Percentiles rank a stretch among this genome's conserved stretches.
Evolutionary conservation across 2,888 invertebrate species (phyloP).

Genomic region (Melipona bicolor): DNA sequence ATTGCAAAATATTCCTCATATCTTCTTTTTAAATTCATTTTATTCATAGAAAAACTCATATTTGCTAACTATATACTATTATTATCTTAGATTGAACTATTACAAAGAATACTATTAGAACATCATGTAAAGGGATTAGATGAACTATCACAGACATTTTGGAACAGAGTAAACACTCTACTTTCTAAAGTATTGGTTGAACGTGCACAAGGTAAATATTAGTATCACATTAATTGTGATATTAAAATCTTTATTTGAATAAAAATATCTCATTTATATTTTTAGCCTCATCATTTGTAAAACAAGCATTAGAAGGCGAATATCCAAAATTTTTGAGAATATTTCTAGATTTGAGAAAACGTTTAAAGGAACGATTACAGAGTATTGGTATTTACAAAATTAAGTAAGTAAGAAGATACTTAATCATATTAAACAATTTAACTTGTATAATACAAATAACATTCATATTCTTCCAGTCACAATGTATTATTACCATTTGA

Average conservation of each 20-base stretch:
- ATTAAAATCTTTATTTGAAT: background rate
- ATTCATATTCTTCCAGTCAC: conserved; percentile 80
- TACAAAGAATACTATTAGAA: conserved; percentile 78
- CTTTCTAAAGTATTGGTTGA: conserved; percentile 84
- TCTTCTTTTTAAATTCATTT: background rate
- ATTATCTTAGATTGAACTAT: conserved; percentile 74
- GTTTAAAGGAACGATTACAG: conserved; percentile 85
- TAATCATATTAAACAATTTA: background rate
- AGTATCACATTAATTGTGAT: no score
- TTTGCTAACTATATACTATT: conserved; percentile 2
- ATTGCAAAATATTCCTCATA: conserved; percentile 27
- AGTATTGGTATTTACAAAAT: conserved; percentile 85
- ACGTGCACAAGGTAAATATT: conserved; percentile 83
- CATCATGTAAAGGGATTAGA: conserved; percentile 78
- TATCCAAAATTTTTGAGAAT: conserved; percentile 94
- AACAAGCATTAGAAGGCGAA: conserved; percentile 94
- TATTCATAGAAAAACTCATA: background rate
- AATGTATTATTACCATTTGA: conserved; percentile 90
- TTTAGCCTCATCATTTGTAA: conserved; percentile 86
- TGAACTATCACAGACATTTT: conserved; percentile 85
- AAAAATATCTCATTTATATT: conserved; percentile 17
- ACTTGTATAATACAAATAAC: background rate
- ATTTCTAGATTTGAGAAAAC: conserved; percentile 90
- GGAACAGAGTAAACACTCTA: conserved; percentile 86
- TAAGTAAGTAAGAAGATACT: conserved; percentile 84